phyloP scores from a whole-genome alignment of 2,113 vertebrate genomes.

The Pachypanchax playfairii region DNA sequence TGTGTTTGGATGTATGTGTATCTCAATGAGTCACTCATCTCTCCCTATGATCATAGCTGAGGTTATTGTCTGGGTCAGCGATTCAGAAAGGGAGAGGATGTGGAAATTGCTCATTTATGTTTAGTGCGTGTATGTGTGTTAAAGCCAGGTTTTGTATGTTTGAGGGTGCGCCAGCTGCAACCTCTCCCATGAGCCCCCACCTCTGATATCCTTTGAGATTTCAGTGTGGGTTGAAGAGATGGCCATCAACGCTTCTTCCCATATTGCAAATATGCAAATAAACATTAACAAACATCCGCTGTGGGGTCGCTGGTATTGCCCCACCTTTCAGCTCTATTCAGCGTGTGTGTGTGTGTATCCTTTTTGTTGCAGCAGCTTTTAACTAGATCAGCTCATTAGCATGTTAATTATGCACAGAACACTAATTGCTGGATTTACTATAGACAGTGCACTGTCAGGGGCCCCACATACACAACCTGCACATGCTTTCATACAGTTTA shows the following conservation, averaged over 20 bases:
- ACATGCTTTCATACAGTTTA: constrained; percentile 50
- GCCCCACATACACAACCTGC: constrained; percentile 33
- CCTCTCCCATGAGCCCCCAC: constrained; percentile 62
- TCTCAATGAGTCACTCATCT: constrained; percentile 62
- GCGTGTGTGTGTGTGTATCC: constrained; percentile 33
- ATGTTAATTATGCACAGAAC: constrained; percentile 84
- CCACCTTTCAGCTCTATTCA: constrained; percentile 60
- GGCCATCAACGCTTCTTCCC: constrained; percentile 44
- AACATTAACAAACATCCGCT: constrained; percentile 45
- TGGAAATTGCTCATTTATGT: constrained; percentile 68
- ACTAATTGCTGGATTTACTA: constrained; percentile 82
- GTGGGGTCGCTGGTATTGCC: constrained; percentile 46
- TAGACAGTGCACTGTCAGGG: constrained; percentile 61
- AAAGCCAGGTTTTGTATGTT: constrained; percentile 67
- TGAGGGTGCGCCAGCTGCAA: constrained; percentile 70
- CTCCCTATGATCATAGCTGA: constrained; percentile 74
- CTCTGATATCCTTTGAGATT: constrained; percentile 44
- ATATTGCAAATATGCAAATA: constrained; percentile 72
- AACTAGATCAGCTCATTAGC: constrained; percentile 84
- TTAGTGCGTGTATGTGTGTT: constrained; percentile 20
- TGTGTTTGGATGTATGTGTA: constrained; percentile 54
- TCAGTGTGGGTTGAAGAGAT: constrained; percentile 27
- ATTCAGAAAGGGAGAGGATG: constrained; percentile 74
- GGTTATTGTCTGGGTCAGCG: constrained; percentile 71
- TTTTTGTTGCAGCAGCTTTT: constrained; percentile 75